Base-by-base conservation (phyloP, 2,113 vertebrate genomes). In the Calypte anna region DNA sequence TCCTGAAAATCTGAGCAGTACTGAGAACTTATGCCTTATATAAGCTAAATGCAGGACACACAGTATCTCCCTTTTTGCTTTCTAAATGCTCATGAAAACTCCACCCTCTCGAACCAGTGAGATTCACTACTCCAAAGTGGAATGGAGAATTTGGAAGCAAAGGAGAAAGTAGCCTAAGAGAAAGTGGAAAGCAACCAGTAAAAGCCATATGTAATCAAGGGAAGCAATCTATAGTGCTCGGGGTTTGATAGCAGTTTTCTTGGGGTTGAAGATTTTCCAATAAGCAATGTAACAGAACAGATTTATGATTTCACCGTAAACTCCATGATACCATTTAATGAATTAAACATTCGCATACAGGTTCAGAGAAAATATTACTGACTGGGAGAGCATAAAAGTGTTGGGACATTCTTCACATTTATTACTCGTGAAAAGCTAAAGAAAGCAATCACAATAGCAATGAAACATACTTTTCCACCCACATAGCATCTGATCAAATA, bases 361-460 rank as follows among this genome's bases (percentile, higher is more conserved):
- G 62, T 94, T 96, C 72, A 67, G 91, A 96, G 79, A 92, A 96
- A 96, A 96, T 96, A 94, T 96, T 93, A 92, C 94, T 93, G 76
- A 88, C 93, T 46, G 80, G 48, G 90, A 95, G 76, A 95, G 88
- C 82, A 87, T 82, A 84, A 94, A 96, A 91, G 31, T 9, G 0
- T 72, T 90, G 79, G 82, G 79, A 96, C 76, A 97, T 94, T 93
- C 93, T 94, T 93, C 94, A 88, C 20, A 0, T 95, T 94, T 97
- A 96, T 97, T 96, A 91, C 91, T 97, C 84, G 82, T 91, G 89
- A 96, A 94, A 95, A 93, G 86, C 91, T 95, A 96, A 96, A 96
- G 96, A 14, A 95, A 95, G 95, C 86, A 96, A 97, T 96, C 86
- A 85, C 92, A 93, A 95, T 90, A 83, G 92, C 90, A 93, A 91